A percentile compares a stretch with the other conserved stretches of the same genome.
Evolutionary conservation across 2,113 vertebrate genomes (phyloP).

Genomic region (Maccullochella peelii): DNA sequence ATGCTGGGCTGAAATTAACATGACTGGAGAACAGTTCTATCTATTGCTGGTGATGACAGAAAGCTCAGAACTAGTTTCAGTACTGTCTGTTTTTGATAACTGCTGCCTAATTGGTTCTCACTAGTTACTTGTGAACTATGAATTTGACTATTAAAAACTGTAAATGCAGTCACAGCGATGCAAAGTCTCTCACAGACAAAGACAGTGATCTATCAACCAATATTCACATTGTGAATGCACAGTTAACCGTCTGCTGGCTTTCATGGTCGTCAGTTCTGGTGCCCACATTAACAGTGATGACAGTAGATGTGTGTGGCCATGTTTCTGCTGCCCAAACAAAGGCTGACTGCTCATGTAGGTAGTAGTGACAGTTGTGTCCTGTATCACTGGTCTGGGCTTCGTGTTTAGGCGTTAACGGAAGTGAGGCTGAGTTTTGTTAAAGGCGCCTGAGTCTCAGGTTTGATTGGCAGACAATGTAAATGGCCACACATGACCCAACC

Average conservation of each 20-base stretch:
- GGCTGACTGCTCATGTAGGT: conserved; percentile 32
- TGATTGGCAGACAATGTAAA: conserved; percentile 45
- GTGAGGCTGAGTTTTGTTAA: conserved; percentile 40
- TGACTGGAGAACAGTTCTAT: neutral
- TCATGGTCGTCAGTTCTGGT: neutral
- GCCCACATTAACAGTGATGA: neutral
- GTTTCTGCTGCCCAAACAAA: conserved; percentile 4
- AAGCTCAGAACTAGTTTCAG: neutral
- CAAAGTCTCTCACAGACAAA: neutral
- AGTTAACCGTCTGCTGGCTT: neutral
- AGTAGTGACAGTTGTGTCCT: conserved; percentile 46
- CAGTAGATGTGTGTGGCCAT: conserved; percentile 23
- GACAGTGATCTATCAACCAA: neutral
- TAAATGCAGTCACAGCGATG: neutral
- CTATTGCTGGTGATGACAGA: neutral
- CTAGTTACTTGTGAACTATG: neutral
- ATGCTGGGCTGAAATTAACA: neutral
- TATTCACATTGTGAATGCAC: neutral
- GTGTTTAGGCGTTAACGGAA: conserved; percentile 53
- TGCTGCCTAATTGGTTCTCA: neutral
- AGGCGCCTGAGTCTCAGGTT: conserved; percentile 26
- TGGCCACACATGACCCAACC: conserved; percentile 29
- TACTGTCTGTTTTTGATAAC: neutral
- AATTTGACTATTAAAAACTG: neutral
- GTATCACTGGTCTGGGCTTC: conserved; percentile 42